phyloP scores from a whole-genome alignment of 2,113 vertebrate genomes.

The human (Homo sapiens) region GRCh38 chr16:58326001-58326500 shows the following conservation, averaged over 20 bases:
- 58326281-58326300: background rate
- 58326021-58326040: background rate
- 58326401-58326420: background rate
- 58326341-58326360: background rate
- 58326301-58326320: background rate
- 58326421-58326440: background rate
- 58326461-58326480: background rate
- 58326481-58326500: no score
- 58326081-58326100: background rate
- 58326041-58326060: background rate
- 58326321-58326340: background rate
- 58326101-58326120: background rate
- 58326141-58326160: background rate
- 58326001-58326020: background rate
- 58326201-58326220: background rate
- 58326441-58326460: background rate
- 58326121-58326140: background rate
- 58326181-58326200: background rate
- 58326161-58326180: background rate
- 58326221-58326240: background rate
- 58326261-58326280: background rate
- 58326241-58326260: background rate
- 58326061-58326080: background rate
- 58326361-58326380: background rate
- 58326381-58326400: background rate